Conservation (phyloP, 1,140 invertebrate species). For the Belonocnema kinseyi region DNA sequence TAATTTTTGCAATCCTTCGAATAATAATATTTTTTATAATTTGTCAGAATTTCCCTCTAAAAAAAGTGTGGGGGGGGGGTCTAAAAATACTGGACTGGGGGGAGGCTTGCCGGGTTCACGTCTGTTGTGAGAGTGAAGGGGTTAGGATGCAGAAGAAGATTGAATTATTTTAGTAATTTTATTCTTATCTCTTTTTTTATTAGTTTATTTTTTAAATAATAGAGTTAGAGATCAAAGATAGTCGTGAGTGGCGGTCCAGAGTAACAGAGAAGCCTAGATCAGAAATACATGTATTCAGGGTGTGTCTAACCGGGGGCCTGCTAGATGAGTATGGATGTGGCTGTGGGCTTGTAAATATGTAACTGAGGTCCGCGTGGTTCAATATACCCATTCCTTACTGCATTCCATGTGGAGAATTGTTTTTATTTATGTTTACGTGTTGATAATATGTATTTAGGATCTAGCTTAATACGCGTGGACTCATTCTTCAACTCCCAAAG, state of each 20-base stretch:
- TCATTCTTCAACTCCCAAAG: neutral
- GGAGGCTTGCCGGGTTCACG: too few species aligned
- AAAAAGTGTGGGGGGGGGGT: too few species aligned
- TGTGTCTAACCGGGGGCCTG: conserved; percentile 21
- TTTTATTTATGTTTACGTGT: neutral
- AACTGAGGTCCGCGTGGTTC: conserved; percentile 16
- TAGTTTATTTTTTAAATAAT: neutral
- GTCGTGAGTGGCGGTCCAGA: neutral
- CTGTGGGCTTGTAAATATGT: too few species aligned
- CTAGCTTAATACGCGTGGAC: neutral
- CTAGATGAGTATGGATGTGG: neutral
- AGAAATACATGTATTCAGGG: conserved; percentile 21
- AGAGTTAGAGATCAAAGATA: neutral
- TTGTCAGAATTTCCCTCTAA: too few species aligned
- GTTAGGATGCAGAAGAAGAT: too few species aligned
- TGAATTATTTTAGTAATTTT: too few species aligned
- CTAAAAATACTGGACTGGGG: too few species aligned
- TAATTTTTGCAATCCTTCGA: too few species aligned
- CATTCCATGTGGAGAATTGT: neutral
- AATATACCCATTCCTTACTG: neutral
- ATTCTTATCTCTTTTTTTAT: too few species aligned
- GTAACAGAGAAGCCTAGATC: conserved; percentile 1
- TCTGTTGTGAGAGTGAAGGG: too few species aligned
- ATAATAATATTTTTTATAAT: too few species aligned
- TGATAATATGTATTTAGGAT: too few species aligned